Percentiles rank a stretch among this genome's conserved stretches.
These are phyloP conservation scores for Orthosia cruda DNA, from an alignment of 2,888 invertebrate genomes.

Conservation along the genomic window DNA sequence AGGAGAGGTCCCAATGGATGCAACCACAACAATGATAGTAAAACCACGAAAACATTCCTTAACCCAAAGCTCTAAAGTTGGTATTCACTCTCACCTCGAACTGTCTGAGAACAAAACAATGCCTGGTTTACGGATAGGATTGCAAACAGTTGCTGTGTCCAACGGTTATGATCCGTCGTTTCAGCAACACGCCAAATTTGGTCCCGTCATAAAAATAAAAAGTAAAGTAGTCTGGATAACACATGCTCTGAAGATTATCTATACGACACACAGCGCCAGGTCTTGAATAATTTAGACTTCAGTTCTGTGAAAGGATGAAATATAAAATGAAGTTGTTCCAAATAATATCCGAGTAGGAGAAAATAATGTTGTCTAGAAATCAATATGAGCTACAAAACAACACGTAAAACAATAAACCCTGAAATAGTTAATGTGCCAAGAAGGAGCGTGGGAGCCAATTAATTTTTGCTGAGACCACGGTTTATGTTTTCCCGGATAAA, in stretches of 20 bases:
- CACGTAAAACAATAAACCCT: slow-evolving; percentile 79
- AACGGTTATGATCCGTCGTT: slow-evolving; percentile 89
- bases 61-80: slow-evolving; percentile 69
- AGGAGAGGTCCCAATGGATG: slow-evolving; percentile 79
- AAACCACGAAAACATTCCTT: slow-evolving; percentile 72
- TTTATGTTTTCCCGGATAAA: slow-evolving; percentile 91
- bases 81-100: slow-evolving; percentile 67
- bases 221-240: slow-evolving; percentile 85
- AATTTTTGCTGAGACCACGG: slow-evolving; percentile 89
- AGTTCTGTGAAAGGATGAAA: slow-evolving; percentile 61
- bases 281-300: slow-evolving; percentile 70
- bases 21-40: slow-evolving; percentile 74
- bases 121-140: slow-evolving; percentile 84
- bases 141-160: slow-evolving; percentile 89
- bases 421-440: slow-evolving; percentile 86
- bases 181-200: slow-evolving; percentile 89
- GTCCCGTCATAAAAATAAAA: slow-evolving; percentile 89
- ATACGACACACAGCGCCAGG: slow-evolving; percentile 69
- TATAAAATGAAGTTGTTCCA: slow-evolving; percentile 47
- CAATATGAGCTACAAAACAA: slow-evolving; percentile 65
- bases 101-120: slow-evolving; percentile 79
- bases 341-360: slow-evolving; percentile 27
- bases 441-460: slow-evolving; percentile 88
- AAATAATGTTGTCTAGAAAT: slow-evolving; percentile 54
- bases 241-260: slow-evolving; percentile 81